A percentile compares a stretch with the other conserved stretches of the same genome.
These are phyloP conservation scores for Todus mexicanus DNA, from an alignment of 2,797 vertebrate genomes.

Conservation along the genomic window DNA sequence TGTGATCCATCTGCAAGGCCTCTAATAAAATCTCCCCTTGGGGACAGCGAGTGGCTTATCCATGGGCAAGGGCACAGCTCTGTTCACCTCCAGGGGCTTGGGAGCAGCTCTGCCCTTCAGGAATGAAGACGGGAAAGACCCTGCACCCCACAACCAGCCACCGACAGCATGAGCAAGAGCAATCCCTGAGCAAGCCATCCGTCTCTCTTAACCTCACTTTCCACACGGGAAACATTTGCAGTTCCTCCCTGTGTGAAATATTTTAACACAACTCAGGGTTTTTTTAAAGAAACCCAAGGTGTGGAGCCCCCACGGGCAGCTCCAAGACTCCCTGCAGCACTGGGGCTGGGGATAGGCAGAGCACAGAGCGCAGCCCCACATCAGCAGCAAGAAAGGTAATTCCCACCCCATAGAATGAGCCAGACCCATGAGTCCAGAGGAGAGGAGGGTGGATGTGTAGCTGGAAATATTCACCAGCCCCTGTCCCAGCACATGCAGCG, in stretches of 20 bases:
- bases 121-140: neutral
- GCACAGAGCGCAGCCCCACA: neutral
- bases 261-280: neutral
- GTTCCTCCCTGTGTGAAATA: neutral
- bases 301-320: neutral
- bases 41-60: neutral
- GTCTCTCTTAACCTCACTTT: neutral
- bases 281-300: neutral
- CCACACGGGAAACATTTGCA: neutral
- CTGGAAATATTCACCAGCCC: slow-evolving; percentile 16
- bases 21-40: neutral
- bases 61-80: neutral
- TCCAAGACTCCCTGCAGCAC: neutral
- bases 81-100: neutral
- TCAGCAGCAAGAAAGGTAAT: neutral
- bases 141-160: neutral
- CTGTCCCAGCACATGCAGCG: neutral
- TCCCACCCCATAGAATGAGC: neutral
- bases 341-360: neutral
- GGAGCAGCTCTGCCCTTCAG: neutral
- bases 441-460: neutral
- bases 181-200: neutral
- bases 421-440: neutral
- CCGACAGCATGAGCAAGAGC: accelerated
- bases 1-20: neutral